These are phyloP conservation scores for Amphiduros pacificus DNA, from an alignment of 2,888 invertebrate species.

Conservation along the genomic window DNA sequence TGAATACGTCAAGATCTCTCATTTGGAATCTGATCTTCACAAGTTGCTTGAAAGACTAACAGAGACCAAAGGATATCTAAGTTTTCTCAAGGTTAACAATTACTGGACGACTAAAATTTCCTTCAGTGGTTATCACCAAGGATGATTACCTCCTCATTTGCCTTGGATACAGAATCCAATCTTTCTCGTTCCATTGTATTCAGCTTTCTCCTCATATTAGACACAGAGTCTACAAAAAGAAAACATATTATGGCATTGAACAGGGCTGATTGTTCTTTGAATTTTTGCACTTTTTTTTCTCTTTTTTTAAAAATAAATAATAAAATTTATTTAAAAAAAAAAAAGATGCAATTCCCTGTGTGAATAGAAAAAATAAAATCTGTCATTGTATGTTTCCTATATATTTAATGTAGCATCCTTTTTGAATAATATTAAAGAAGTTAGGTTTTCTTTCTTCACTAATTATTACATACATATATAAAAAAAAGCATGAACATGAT, in stretches of 20 bases:
- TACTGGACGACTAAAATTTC: neutral
- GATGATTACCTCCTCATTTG: constrained; percentile 48
- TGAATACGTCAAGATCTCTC: no score
- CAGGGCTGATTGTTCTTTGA: neutral
- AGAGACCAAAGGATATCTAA: neutral
- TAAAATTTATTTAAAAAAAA: no score
- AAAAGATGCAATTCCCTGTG: neutral
- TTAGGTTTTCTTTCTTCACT: neutral
- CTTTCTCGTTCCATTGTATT: constrained; percentile 50
- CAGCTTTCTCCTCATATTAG: constrained; percentile 35
- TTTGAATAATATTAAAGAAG: neutral
- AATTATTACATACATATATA: no score
- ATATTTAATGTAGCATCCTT: neutral
- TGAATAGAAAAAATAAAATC: neutral
- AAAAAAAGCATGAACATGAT: no score
- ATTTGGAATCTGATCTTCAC: no score
- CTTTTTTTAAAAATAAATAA: neutral
- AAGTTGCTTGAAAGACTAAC: no score
- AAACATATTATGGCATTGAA: neutral
- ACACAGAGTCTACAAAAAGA: constrained; percentile 21
- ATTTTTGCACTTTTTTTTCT: neutral
- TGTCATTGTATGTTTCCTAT: no score
- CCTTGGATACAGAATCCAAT: constrained; percentile 42
- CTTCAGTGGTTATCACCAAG: neutral
- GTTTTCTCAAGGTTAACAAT: neutral